Evolutionary conservation across 2,113 vertebrate genomes (phyloP), one percentile per base, ranked within the genome.

Genomic region (Sciurus niger): DNA sequence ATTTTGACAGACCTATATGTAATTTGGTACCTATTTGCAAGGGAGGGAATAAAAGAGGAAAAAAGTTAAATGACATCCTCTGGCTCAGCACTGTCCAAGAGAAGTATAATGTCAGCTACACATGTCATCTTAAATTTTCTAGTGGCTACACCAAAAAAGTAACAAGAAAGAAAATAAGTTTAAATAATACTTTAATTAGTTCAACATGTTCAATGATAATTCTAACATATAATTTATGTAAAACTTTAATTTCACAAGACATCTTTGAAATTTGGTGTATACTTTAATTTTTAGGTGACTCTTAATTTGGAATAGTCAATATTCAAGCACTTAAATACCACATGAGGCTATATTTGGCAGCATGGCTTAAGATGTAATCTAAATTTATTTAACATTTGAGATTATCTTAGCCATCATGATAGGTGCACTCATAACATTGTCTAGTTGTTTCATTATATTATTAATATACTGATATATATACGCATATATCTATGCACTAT

Each of bases 1-100:
- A 97, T 97, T 97, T 95, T 96, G 96, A 96, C 92, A 95, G 76
- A 82, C 94, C 78, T 53, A 77, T 89, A 68, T 92, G 84, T 93
- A 97, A 97, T 92, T 96, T 84, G 58, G 90, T 95, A 97, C 80
- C 40, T 94, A 90, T 95, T 89, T 90, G 22, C n/a, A 84, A 95
- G 60, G 53, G n/a, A 70, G 16, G 7, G 28, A 73, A 78, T 94
- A 93, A 79, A 78, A 72, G n/a, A 58, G 34, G 5, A 67, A 20
- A 79, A 94, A 90, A 48, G 51, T 93, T 93, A 92, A 93, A 65
- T 74, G 77, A 80, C 55, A 90, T 83, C 40, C 67, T 92, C 63
- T 90, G 82, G 51, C 76, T 77, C 37, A 86, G 46, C 12, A 40
- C 40, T 72, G 11, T 84, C 13, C 7, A 34, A 73, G 58, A 77